phyloP scores from a whole-genome alignment of 2,113 vertebrate genomes.

The Melanostigma gelatinosum region DNA sequence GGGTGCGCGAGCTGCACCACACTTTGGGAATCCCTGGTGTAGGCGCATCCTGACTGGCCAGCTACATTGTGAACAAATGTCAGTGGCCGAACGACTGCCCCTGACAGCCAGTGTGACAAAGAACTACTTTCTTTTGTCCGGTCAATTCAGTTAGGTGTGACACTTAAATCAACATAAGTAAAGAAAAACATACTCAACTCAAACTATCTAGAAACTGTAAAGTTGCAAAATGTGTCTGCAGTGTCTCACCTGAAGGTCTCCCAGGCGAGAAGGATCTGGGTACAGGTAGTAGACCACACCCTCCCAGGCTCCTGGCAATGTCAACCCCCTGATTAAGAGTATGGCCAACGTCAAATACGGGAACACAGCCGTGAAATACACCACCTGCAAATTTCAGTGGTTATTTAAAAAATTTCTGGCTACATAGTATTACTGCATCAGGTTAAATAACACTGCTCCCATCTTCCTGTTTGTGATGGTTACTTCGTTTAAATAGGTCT shows the following conservation, averaged over 20 bases:
- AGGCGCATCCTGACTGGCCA: no score
- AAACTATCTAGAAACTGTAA: background rate
- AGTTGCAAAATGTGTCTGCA: background rate
- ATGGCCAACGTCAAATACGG: constrained; percentile 55
- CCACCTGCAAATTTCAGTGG: constrained; percentile 38
- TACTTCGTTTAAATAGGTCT: no score
- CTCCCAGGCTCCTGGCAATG: constrained; percentile 57
- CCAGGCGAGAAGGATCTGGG: constrained; percentile 50
- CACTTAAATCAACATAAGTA: background rate
- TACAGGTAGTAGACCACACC: constrained; percentile 56
- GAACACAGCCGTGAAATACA: constrained; percentile 60
- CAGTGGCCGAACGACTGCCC: no score
- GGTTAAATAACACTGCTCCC: background rate
- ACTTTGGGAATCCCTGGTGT: no score
- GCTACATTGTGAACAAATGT: no score
- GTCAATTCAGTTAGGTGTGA: background rate
- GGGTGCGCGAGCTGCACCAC: no score
- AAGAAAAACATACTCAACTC: background rate
- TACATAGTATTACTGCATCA: background rate
- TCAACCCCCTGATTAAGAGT: constrained; percentile 55
- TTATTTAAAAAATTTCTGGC: background rate
- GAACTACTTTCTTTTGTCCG: background rate
- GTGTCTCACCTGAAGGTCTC: constrained; percentile 41
- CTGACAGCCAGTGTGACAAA: no score
- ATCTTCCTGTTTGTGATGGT: no score